phyloP scores from a whole-genome alignment of 2,888 invertebrate genomes.

The Thysanoteuthis rhombus region DNA sequence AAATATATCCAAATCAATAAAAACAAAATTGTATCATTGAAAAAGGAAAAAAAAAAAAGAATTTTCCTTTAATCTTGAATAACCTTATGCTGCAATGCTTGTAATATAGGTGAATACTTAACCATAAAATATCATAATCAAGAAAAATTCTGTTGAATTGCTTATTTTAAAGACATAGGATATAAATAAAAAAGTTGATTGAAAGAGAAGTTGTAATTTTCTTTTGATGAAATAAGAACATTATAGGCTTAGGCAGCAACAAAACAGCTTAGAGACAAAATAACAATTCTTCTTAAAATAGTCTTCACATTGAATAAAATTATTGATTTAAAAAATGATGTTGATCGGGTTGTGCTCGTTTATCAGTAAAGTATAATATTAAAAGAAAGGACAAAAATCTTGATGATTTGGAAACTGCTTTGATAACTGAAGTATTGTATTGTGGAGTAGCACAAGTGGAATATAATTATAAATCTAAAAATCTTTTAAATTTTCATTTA shows the following conservation, averaged over 20 bases:
- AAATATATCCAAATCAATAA: neutral
- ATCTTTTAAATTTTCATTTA: no score
- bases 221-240: neutral
- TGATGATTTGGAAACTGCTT: neutral
- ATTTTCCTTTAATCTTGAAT: neutral
- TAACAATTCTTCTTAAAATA: neutral
- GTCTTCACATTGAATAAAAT: neutral
- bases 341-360: neutral
- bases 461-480: no score
- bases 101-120: neutral
- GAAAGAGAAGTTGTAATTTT: neutral
- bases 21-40: neutral
- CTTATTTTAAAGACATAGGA: neutral
- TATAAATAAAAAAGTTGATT: neutral
- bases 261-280: neutral
- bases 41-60: neutral
- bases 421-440: neutral
- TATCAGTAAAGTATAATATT: neutral
- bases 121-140: neutral
- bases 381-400: neutral
- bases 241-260: neutral
- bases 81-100: neutral
- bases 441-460: no score
- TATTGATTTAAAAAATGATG: neutral
- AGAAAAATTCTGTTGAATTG: neutral